Evolutionary conservation across 2,797 vertebrate genomes (phyloP).

Genomic region (Myripristis murdjan): DNA sequence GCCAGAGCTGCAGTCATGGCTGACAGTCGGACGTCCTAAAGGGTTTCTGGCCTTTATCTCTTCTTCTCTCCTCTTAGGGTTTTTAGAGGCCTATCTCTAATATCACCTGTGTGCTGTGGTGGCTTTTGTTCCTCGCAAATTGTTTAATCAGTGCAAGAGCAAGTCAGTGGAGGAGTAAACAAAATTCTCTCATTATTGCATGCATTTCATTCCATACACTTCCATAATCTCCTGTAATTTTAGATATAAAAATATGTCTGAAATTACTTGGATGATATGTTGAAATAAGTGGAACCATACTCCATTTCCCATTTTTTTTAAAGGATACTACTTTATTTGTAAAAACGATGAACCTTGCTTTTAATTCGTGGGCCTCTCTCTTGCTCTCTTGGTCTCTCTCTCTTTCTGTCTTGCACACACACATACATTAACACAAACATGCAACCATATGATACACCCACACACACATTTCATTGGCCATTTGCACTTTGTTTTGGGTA

Average conservation of each 20-base stretch:
- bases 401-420: not conserved
- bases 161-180: not conserved
- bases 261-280: not conserved
- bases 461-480: constrained; percentile 27
- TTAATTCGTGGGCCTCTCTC: no score
- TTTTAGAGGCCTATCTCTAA: not conserved
- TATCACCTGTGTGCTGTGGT: not conserved
- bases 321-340: no score
- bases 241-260: not conserved
- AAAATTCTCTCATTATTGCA: not conserved
- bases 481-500: constrained; percentile 19
- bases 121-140: not conserved
- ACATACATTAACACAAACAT: constrained; percentile 10
- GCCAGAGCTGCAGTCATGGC: no score
- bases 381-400: no score
- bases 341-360: no score
- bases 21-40: not conserved
- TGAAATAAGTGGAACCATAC: not conserved
- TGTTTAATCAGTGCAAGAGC: not conserved
- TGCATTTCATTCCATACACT: no score
- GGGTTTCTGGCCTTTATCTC: not conserved
- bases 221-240: not conserved
- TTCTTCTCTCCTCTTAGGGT: not conserved
- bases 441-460: no score
- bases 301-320: no score